Conservation (phyloP, 2,113 vertebrate genomes). For the Pteruthius melanotis region DNA sequence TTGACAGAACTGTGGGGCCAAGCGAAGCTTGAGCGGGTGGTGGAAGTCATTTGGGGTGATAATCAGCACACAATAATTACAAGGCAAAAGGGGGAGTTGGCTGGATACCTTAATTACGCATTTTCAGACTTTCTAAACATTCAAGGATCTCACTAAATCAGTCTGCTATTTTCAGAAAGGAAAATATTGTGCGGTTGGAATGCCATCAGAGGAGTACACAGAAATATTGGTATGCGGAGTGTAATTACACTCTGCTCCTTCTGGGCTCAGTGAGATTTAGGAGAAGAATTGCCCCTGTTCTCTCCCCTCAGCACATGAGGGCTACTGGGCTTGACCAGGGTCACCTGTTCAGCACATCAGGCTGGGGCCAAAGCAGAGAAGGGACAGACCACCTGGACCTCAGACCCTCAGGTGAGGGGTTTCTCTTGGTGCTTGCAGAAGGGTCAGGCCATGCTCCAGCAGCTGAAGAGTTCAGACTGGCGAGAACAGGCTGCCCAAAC, state of each 20-base stretch:
- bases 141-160: conserved; percentile 19
- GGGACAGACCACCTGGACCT: fast-evolving
- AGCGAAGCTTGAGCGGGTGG: conserved; percentile 62
- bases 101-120: conserved; percentile 60
- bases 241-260: background rate
- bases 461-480: background rate
- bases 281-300: background rate
- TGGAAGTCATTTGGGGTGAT: conserved; percentile 39
- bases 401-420: background rate
- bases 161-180: conserved; percentile 16
- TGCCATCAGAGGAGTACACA: background rate
- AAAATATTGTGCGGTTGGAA: conserved; percentile 8
- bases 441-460: background rate
- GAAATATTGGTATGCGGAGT: fast-evolving
- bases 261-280: background rate
- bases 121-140: conserved; percentile 45
- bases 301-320: fast-evolving
- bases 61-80: conserved; percentile 55
- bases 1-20: conserved; percentile 58
- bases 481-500: background rate
- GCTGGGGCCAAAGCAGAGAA: background rate
- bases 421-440: background rate
- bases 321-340: background rate
- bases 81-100: conserved; percentile 37
- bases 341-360: background rate